phyloP scores from a whole-genome alignment of 1,140 invertebrate species.

The Mizuhopecten yessoensis region DNA sequence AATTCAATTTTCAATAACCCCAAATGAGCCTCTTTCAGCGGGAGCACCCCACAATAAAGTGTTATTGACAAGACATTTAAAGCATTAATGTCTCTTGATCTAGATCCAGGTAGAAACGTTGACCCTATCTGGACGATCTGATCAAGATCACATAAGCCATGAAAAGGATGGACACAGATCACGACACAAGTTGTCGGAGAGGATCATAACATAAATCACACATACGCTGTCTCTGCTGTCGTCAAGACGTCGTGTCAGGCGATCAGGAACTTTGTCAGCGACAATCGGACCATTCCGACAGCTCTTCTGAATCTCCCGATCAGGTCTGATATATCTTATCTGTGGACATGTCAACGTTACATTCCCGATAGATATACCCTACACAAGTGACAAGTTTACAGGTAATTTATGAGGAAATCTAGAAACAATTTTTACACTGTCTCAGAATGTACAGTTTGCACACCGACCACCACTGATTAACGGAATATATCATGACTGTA shows the following conservation, averaged over 20 bases:
- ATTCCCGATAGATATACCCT: neutral
- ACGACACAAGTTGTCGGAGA: neutral
- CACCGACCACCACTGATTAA: neutral
- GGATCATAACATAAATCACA: conserved; percentile 22
- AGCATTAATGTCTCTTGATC: neutral
- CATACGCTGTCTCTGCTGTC: neutral
- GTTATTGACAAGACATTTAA: neutral
- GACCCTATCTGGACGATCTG: conserved; percentile 31
- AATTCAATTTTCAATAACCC: neutral
- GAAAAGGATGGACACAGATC: neutral
- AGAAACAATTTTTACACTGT: neutral
- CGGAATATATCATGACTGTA: neutral
- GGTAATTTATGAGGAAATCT: conserved; percentile 14
- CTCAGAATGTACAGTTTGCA: neutral
- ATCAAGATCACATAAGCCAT: conserved; percentile 3
- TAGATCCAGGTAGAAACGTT: neutral
- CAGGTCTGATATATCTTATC: neutral
- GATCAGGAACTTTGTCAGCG: conserved; percentile 28
- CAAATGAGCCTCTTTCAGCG: neutral
- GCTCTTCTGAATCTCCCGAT: neutral
- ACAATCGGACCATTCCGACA: neutral
- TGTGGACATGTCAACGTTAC: neutral
- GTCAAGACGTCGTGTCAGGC: neutral
- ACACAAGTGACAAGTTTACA: neutral
- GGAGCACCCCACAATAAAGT: neutral